Conservation (phyloP, 2,888 invertebrate species). For the Netelia melanura region DNA sequence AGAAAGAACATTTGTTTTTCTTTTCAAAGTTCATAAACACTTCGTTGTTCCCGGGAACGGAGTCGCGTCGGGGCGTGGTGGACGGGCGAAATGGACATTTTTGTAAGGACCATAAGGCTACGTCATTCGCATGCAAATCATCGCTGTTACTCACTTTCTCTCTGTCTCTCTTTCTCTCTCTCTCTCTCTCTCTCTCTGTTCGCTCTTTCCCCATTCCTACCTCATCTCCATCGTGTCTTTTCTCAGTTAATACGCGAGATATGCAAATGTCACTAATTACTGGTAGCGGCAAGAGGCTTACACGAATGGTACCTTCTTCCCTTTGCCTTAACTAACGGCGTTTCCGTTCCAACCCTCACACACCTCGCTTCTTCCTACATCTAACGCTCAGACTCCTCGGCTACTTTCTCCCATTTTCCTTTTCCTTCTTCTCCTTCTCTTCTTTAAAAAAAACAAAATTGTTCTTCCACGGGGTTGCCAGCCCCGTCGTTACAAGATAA, state of each 20-base stretch:
- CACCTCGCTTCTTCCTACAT: slow-evolving; percentile 51
- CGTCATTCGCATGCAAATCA: slow-evolving; percentile 83
- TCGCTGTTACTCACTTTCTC: slow-evolving; percentile 59
- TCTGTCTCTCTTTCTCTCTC: slow-evolving; percentile 35
- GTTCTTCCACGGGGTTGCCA: slow-evolving; percentile 41
- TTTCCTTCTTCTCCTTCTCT: not conserved
- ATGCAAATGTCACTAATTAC: slow-evolving; percentile 84
- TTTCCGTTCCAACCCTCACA: slow-evolving; percentile 39
- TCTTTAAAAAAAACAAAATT: not conserved
- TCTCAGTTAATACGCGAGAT: slow-evolving; percentile 76
- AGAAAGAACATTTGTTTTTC: slow-evolving; percentile 61
- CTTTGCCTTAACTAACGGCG: slow-evolving; percentile 55
- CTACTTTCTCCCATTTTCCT: slow-evolving; percentile 40
- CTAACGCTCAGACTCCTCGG: slow-evolving; percentile 57
- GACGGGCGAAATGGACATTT: slow-evolving; percentile 73
- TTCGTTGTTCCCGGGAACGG: slow-evolving; percentile 78
- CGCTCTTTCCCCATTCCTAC: slow-evolving; percentile 61
- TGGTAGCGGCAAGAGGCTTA: slow-evolving; percentile 79
- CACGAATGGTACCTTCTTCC: slow-evolving; percentile 75
- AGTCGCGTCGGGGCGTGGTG: slow-evolving; percentile 9
- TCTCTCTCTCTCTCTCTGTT: slow-evolving; percentile 18
- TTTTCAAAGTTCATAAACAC: slow-evolving; percentile 77
- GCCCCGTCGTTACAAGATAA: slow-evolving; percentile 71
- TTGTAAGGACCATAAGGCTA: slow-evolving; percentile 73
- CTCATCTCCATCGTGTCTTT: slow-evolving; percentile 36